Evolutionary conservation across 2,888 invertebrate genomes (phyloP).

Genomic region (Plagodis dolabraria): DNA sequence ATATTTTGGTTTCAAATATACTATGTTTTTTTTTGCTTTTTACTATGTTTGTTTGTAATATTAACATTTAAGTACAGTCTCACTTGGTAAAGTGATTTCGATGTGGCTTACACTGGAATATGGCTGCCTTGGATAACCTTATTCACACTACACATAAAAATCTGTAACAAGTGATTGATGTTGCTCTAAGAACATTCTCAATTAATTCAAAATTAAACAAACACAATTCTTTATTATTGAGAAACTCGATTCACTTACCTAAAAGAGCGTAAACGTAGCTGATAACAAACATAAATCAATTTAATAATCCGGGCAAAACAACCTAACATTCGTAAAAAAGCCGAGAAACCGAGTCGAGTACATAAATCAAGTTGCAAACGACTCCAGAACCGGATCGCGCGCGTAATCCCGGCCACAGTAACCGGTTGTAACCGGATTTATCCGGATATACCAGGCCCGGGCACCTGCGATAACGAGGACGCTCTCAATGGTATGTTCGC

Average conservation of each 20-base stretch:
- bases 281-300: slow-evolving; percentile 24
- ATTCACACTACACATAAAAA: no score
- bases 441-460: slow-evolving; percentile 64
- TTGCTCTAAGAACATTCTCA: no score
- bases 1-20: slow-evolving; percentile 1
- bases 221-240: slow-evolving; percentile 3
- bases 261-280: background rate
- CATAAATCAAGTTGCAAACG: slow-evolving; percentile 78
- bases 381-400: slow-evolving; percentile 74
- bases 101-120: no score
- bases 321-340: slow-evolving; percentile 42
- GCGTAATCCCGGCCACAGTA: slow-evolving; percentile 75
- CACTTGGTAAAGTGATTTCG: background rate
- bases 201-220: background rate
- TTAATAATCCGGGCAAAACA: slow-evolving; percentile 20
- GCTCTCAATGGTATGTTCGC: slow-evolving; percentile 36
- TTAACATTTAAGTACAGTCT: background rate
- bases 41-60: no score
- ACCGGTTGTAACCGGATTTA: slow-evolving; percentile 71
- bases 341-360: slow-evolving; percentile 46
- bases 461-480: slow-evolving; percentile 78
- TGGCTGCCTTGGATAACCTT: no score
- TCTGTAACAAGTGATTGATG: no score
- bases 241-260: slow-evolving; percentile 8
- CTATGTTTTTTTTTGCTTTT: no score